These are phyloP conservation scores for Tiliqua scincoides DNA, from an alignment of 2,113 vertebrate species.

Conservation along the genomic window DNA sequence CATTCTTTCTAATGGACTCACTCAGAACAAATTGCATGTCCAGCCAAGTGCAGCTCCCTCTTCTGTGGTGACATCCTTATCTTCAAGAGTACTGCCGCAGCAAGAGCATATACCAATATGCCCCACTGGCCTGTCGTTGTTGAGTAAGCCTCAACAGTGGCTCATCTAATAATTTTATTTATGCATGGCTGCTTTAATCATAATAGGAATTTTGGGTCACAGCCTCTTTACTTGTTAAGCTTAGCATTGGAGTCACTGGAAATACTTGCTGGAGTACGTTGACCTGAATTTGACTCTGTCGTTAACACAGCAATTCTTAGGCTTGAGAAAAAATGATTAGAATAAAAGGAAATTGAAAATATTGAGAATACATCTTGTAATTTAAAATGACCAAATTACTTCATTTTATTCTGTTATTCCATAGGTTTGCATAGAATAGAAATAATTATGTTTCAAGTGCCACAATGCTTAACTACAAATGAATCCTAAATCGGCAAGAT, in stretches of 20 bases:
- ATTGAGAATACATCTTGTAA: not conserved
- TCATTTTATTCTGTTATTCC: not conserved
- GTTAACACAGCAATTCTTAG: slow-evolving; percentile 8
- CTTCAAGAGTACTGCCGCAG: not conserved
- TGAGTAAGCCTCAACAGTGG: not conserved
- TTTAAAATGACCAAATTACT: not conserved
- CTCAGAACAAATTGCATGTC: not conserved
- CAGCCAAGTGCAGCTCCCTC: not conserved
- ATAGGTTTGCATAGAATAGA: not conserved
- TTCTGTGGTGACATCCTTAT: not conserved
- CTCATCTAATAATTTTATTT: slow-evolving; percentile 12
- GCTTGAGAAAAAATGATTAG: not conserved
- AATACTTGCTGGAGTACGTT: slow-evolving; percentile 26
- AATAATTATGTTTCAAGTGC: not conserved
- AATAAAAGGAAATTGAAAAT: slow-evolving; percentile 13
- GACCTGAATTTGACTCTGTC: slow-evolving; percentile 13
- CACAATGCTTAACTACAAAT: slow-evolving; percentile 9
- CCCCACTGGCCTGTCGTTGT: not conserved
- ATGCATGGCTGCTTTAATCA: not conserved
- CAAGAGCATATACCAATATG: not conserved
- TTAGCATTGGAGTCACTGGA: slow-evolving; percentile 8
- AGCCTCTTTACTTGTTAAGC: slow-evolving; percentile 6
- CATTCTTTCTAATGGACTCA: not conserved
- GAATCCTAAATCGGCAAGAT: not conserved
- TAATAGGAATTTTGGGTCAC: slow-evolving; percentile 24